Conservation (phyloP, 2,888 invertebrate species). For the Metallyticus violacea region DNA sequence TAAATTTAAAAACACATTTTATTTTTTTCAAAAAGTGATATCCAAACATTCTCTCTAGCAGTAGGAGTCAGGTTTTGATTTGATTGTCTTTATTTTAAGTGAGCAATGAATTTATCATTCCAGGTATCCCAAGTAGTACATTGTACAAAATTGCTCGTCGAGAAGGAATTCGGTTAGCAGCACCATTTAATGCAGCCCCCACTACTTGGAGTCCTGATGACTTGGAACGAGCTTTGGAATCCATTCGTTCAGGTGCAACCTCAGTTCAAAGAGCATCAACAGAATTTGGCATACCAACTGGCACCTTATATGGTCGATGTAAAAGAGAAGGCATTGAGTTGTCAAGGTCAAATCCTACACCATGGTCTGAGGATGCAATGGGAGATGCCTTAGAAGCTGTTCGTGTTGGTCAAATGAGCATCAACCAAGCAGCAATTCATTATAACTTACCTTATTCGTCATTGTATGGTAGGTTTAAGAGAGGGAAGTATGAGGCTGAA, state of each 20-base stretch:
- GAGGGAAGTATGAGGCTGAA: slow-evolving; percentile 73
- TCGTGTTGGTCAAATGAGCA: slow-evolving; percentile 88
- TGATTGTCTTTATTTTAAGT: no score
- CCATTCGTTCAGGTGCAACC: slow-evolving; percentile 75
- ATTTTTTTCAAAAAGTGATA: no score
- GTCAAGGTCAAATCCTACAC: slow-evolving; percentile 85
- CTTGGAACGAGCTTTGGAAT: slow-evolving; percentile 75
- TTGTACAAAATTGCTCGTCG: slow-evolving; percentile 87
- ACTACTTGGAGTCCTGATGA: slow-evolving; percentile 85
- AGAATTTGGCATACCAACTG: slow-evolving; percentile 84
- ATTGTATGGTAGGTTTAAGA: slow-evolving; percentile 82
- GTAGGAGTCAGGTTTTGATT: no score
- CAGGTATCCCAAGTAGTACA: slow-evolving; percentile 85
- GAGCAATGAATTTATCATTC: no score
- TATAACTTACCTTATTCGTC: slow-evolving; percentile 89
- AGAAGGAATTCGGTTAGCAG: slow-evolving; percentile 83
- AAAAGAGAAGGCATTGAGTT: slow-evolving; percentile 87
- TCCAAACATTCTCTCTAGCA: no score
- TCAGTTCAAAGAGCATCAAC: slow-evolving; percentile 84
- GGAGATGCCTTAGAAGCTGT: slow-evolving; percentile 83
- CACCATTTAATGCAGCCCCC: slow-evolving; percentile 88
- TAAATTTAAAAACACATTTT: no score
- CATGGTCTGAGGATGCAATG: slow-evolving; percentile 93
- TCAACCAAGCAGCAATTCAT: slow-evolving; percentile 89
- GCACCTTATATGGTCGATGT: slow-evolving; percentile 84